phyloP scores from a whole-genome alignment of 2,797 vertebrate species.

The Notamacropus eugenii region DNA sequence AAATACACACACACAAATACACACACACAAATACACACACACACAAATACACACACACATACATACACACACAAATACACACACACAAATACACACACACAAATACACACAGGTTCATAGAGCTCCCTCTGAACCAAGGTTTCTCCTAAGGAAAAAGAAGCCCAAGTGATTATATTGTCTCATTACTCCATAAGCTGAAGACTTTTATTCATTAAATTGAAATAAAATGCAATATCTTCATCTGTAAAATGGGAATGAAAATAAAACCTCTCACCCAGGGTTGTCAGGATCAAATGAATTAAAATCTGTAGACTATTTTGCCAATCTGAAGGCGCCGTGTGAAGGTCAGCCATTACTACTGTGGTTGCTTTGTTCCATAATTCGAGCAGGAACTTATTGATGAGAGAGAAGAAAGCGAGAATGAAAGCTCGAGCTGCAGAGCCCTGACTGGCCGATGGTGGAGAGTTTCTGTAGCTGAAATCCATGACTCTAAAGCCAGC shows the following conservation, averaged over 20 bases:
- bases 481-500: not conserved
- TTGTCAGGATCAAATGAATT: not conserved
- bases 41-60: too few species aligned
- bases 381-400: not conserved
- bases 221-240: not conserved
- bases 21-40: too few species aligned
- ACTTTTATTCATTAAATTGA: not conserved
- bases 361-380: not conserved
- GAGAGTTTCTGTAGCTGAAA: not conserved
- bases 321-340: not conserved
- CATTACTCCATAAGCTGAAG: not conserved
- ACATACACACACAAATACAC: too few species aligned
- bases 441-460: not conserved
- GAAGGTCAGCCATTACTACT: not conserved
- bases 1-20: too few species aligned
- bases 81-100: too few species aligned
- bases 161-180: not conserved
- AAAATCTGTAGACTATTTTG: not conserved
- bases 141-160: conserved; percentile 15
- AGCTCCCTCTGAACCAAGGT: not conserved
- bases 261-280: not conserved
- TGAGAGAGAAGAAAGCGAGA: not conserved
- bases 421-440: accelerated
- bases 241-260: not conserved
- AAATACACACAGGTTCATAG: not conserved